Percentiles rank a stretch among this genome's conserved stretches.
Evolutionary conservation across 2,888 invertebrate species (phyloP).

Genomic region (Apocheima hispidaria): DNA sequence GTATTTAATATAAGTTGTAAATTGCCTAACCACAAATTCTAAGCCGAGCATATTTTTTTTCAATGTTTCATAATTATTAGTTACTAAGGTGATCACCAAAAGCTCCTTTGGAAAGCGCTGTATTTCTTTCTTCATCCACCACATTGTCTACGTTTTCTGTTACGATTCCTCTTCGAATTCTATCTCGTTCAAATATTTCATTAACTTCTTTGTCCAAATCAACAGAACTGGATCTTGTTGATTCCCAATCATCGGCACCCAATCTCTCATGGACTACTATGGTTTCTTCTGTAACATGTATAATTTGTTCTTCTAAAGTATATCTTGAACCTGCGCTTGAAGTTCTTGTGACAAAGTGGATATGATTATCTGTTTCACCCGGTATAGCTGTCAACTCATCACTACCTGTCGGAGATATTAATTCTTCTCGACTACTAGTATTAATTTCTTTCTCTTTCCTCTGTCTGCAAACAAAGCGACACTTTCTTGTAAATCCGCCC

Average conservation of each 20-base stretch:
- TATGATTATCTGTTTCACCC: constrained; percentile 48
- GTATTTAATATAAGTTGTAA: too few relatives aligned
- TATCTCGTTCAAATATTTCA: constrained; percentile 74
- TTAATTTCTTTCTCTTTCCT: constrained; percentile 51
- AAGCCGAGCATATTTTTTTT: too few relatives aligned
- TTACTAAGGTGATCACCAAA: constrained; percentile 69
- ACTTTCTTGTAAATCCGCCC: constrained; percentile 88
- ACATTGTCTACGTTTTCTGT: constrained; percentile 48
- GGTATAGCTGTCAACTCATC: constrained; percentile 48
- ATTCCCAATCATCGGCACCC: constrained; percentile 57
- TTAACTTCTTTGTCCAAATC: constrained; percentile 77
- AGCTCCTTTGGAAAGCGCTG: constrained; percentile 58
- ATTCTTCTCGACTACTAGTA: constrained; percentile 54
- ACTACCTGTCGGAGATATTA: constrained; percentile 52
- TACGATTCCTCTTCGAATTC: constrained; percentile 50
- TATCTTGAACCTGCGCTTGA: constrained; percentile 64
- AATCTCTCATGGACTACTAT: constrained; percentile 67
- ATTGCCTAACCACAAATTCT: too few relatives aligned
- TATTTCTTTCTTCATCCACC: constrained; percentile 49
- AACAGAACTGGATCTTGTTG: constrained; percentile 72
- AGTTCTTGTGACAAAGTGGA: constrained; percentile 54
- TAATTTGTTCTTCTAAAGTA: constrained; percentile 70
- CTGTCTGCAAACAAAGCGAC: constrained; percentile 61
- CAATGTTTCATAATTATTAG: too few relatives aligned
- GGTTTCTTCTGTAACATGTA: constrained; percentile 68